Evolutionary conservation across 2,797 vertebrate species (phyloP), one percentile per base, ranked within the genome.

Genomic region (Ispidina picta): DNA sequence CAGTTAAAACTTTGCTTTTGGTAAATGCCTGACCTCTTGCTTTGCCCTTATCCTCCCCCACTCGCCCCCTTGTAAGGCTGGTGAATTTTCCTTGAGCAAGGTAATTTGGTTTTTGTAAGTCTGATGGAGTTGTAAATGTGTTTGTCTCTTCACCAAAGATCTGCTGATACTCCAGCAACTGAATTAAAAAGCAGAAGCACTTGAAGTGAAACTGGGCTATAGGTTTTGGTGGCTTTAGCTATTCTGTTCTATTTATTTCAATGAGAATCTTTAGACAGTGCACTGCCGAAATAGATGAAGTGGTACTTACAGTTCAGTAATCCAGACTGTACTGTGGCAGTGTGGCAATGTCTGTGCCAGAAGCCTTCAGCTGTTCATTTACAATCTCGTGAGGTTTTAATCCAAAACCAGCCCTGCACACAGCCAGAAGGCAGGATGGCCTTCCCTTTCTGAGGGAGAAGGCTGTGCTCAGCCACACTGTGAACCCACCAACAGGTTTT

Each of bases 281-380:
- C 22, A 2, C 54, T 73, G 41, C n/a, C 41, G 3, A 13, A 26
- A 13, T 2, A 55, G 48, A 13, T 28, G 15, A n/a, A 54, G 59
- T 10, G 11, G 64, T 43, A 15, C 51, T 66, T 10, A 6, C 18
- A 29, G 59, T 13, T 70, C 19, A 5, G 65, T 39, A 59, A 25
- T 33, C 41, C 29, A 8, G 44, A 8, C 28, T 28, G 1, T 1
- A 2, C 51, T 26, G 0, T 9, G 23, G 31, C 44, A 31, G 15
- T 1, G 7, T 13, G 68, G 52, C 12, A 3, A 8, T 2, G 29
- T 14, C 70, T 16, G 14, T 44, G 54, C 0, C 1, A 21, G 21
- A 19, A 23, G 20, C n/a, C 54, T 56, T 31, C 19, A 56, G 39
- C 44, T 46, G 15, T 20, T 73, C 31, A 12, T 29, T 23, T 4